A percentile compares a stretch with the other conserved stretches of the same genome.
Conservation (phyloP, 2,797 vertebrate genomes). For the Bucorvus abyssinicus region DNA sequence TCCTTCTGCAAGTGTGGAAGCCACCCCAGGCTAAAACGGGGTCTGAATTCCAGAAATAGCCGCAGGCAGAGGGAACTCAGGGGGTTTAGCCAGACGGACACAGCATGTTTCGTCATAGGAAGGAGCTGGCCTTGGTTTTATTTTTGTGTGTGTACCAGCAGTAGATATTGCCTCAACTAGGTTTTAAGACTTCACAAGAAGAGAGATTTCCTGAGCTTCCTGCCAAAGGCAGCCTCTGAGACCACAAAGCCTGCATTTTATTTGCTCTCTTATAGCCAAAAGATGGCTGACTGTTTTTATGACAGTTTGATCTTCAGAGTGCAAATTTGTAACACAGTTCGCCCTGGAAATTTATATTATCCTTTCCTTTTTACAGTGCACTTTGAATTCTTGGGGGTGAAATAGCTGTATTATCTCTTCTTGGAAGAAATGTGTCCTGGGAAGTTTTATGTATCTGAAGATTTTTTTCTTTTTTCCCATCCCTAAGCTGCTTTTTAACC, state of each 20-base stretch:
- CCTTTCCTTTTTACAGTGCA: neutral
- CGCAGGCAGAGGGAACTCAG: neutral
- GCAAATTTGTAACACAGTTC: neutral
- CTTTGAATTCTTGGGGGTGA: neutral
- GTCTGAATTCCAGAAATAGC: neutral
- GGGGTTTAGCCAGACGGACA: neutral
- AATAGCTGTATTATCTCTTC: neutral
- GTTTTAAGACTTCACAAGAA: neutral
- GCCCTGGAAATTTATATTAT: neutral
- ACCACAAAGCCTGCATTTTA: conserved; percentile 16
- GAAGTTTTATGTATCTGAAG: neutral
- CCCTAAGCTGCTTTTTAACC: neutral
- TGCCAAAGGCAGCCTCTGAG: conserved; percentile 36
- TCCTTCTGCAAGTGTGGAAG: neutral
- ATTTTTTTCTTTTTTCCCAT: neutral
- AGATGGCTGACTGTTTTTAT: neutral
- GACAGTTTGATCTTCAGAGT: conserved; percentile 1
- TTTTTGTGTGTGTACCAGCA: neutral
- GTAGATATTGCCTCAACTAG: neutral
- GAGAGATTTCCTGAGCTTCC: conserved; percentile 23
- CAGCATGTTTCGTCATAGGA: neutral
- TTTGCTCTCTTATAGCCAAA: neutral
- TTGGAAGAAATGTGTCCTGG: neutral
- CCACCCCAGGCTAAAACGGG: neutral
- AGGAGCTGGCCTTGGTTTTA: neutral